Evolutionary conservation across 2,797 vertebrate genomes (phyloP).

Genomic region (Acridotheres tristis): DNA sequence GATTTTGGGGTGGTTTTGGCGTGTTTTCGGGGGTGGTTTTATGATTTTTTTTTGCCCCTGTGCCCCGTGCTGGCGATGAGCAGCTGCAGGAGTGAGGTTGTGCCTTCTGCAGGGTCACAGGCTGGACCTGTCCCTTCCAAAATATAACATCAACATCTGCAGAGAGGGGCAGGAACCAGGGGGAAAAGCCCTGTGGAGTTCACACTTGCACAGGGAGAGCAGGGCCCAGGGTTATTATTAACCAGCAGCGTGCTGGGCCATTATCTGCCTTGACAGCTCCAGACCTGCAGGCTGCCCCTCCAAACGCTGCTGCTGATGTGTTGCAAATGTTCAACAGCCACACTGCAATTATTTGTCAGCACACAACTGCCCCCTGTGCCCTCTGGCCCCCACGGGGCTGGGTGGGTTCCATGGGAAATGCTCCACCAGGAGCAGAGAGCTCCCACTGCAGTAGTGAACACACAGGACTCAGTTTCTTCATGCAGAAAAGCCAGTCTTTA

Average conservation of each 20-base stretch:
- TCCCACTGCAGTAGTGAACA: not conserved
- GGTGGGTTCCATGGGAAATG: slow-evolving; percentile 8
- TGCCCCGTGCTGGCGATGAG: not conserved
- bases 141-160: slow-evolving; percentile 10
- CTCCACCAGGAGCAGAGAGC: not conserved
- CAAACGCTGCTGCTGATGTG: slow-evolving; percentile 51
- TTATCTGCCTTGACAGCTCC: slow-evolving; percentile 64
- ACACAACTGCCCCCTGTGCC: slow-evolving; percentile 2
- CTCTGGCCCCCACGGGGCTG: slow-evolving; percentile 1
- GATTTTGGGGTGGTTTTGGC: no score
- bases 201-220: not conserved
- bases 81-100: not conserved
- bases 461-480: not conserved
- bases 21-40: no score
- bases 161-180: not conserved
- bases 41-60: not conserved
- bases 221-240: slow-evolving; percentile 18
- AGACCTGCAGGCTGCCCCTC: slow-evolving; percentile 43
- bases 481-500: no score
- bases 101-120: slow-evolving; percentile 31
- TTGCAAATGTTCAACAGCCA: slow-evolving; percentile 59
- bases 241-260: slow-evolving; percentile 29
- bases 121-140: not conserved
- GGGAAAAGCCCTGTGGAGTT: not conserved
- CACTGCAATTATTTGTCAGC: slow-evolving; percentile 61